Conservation (phyloP, 2,113 vertebrate species). For the western clawed frog (Xenopus tropicalis) region UCB_Xtro_10.0 CM004444.2:13660501-13661000, state of each 20-base stretch:
- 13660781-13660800: slow-evolving; percentile 16
- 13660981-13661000: slow-evolving; percentile 53
- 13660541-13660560: slow-evolving; percentile 39
- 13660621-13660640: slow-evolving; percentile 22
- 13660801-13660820: slow-evolving; percentile 7
- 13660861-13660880: not conserved
- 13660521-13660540: slow-evolving; percentile 18
- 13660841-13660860: not conserved
- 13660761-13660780: slow-evolving; percentile 45
- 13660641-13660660: not conserved
- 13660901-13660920: not conserved
- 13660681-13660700: slow-evolving; percentile 41
- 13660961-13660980: slow-evolving; percentile 57
- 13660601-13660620: slow-evolving; percentile 15
- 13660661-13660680: slow-evolving; percentile 40
- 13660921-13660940: slow-evolving; percentile 49
- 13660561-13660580: slow-evolving; percentile 19
- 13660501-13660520: slow-evolving; percentile 35
- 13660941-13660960: slow-evolving; percentile 28
- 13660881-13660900: not conserved
- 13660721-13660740: slow-evolving; percentile 20
- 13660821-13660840: not conserved
- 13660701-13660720: slow-evolving; percentile 40
- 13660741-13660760: slow-evolving; percentile 1
- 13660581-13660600: slow-evolving; percentile 1